Conservation (phyloP, 2,113 vertebrate genomes). For the Centropristis striata region DNA sequence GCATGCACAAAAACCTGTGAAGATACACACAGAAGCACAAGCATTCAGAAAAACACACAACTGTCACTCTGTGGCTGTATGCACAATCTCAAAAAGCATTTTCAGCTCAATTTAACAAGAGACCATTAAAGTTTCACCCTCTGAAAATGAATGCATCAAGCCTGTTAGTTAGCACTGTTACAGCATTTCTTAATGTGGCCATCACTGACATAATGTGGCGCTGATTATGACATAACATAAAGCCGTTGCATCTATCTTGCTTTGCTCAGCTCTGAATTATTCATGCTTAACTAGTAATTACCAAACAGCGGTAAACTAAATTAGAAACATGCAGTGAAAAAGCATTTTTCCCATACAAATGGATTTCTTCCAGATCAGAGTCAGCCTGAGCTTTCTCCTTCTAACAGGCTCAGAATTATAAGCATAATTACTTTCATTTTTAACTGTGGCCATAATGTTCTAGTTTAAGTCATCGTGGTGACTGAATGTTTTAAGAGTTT, state of each 20-base stretch:
- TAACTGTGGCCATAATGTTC: not conserved
- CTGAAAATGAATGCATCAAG: slow-evolving; percentile 8
- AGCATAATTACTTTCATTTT: not conserved
- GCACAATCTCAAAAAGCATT: slow-evolving; percentile 6
- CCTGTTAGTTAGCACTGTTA: not conserved
- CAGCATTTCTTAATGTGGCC: slow-evolving; percentile 10
- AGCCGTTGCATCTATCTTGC: not conserved
- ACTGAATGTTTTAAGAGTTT: not conserved
- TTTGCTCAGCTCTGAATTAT: slow-evolving; percentile 10
- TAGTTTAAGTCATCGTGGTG: not conserved
- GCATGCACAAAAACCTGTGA: not conserved
- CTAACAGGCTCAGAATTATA: not conserved
- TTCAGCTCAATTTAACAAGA: slow-evolving; percentile 37
- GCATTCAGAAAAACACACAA: not conserved
- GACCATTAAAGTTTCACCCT: slow-evolving; percentile 11
- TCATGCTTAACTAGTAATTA: slow-evolving; percentile 28
- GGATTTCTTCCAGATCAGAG: slow-evolving; percentile 5
- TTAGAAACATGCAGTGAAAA: not conserved
- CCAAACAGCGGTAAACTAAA: not conserved
- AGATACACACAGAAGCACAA: not conserved
- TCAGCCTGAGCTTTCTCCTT: not conserved
- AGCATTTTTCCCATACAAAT: not conserved
- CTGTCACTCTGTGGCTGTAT: not conserved
- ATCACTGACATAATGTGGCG: not conserved
- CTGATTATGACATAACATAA: slow-evolving; percentile 25